Conservation (phyloP, 2,113 vertebrate genomes). For the Tupaia tana region DNA sequence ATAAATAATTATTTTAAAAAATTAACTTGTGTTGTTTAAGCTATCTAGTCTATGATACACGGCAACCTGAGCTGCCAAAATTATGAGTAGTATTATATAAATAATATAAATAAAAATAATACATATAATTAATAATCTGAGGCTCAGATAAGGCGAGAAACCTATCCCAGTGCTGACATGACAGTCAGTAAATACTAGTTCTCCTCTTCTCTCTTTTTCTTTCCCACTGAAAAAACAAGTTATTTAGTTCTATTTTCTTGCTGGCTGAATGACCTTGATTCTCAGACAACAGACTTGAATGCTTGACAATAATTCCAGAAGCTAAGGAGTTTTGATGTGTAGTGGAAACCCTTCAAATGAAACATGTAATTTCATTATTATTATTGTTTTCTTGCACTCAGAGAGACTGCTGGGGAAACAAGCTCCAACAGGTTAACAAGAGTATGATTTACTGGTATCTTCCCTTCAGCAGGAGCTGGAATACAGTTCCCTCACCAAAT, state of each 20-base stretch:
- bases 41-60: background rate
- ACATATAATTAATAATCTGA: background rate
- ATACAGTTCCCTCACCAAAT: background rate
- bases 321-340: background rate
- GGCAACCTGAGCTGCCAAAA: background rate
- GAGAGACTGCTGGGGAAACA: background rate
- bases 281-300: background rate
- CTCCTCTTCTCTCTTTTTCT: background rate
- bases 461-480: background rate
- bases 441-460: background rate
- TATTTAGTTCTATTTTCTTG: background rate
- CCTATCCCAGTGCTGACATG: background rate
- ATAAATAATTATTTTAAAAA: background rate
- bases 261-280: background rate
- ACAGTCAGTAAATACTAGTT: background rate
- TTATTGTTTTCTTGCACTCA: background rate
- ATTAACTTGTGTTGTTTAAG: background rate
- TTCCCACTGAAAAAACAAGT: background rate
- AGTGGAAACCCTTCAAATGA: background rate
- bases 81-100: background rate
- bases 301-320: background rate
- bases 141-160: background rate
- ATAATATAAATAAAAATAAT: background rate
- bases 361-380: conserved; percentile 11
- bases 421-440: background rate